Percentiles rank a stretch among this genome's conserved stretches.
Evolutionary conservation across 2,888 invertebrate genomes (phyloP).

Genomic region (Sphaerophoria rueppellii): DNA sequence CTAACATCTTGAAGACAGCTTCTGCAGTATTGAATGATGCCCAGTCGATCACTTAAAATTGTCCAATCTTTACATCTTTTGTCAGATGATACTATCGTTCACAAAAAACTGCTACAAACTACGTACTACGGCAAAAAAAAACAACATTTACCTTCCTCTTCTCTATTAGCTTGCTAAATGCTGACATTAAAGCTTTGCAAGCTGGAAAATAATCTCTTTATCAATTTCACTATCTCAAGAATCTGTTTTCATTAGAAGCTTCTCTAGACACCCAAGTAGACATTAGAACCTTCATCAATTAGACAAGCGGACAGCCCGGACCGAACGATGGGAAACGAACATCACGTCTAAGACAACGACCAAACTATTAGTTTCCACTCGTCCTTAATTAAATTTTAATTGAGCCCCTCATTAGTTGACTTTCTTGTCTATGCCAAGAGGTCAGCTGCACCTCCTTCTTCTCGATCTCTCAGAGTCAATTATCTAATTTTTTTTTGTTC

Average conservation of each 20-base stretch:
- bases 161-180: no score
- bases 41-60: no score
- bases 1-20: no score
- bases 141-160: no score
- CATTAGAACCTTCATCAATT: neutral
- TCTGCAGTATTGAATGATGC: no score
- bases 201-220: no score
- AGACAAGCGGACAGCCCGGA: neutral
- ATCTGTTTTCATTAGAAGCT: constrained; percentile 2
- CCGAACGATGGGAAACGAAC: neutral
- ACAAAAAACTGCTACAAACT: no score
- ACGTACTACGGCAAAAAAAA: no score
- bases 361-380: constrained; percentile 21
- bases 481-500: neutral
- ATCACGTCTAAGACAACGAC: neutral
- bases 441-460: constrained; percentile 43
- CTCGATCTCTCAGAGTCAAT: neutral
- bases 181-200: no score
- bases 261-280: constrained; percentile 26
- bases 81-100: no score
- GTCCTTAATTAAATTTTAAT: constrained; percentile 68
- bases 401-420: constrained; percentile 67
- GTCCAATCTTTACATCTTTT: no score
- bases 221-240: neutral
- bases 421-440: constrained; percentile 53